Evolutionary conservation across 92 coral and sea anemone genomes (phyloP).

Genomic region (Zoanthus gigantus): DNA sequence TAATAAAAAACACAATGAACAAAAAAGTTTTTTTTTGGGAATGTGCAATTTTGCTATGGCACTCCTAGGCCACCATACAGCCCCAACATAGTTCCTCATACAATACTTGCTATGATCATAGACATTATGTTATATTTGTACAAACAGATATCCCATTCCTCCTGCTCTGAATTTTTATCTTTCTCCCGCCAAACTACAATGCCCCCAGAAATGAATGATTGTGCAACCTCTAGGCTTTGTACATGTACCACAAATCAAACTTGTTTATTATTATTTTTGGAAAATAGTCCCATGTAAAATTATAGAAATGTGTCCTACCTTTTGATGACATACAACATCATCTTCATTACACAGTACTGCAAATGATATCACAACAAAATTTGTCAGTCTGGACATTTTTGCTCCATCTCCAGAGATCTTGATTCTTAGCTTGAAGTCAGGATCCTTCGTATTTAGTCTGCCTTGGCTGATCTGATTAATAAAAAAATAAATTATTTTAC

Average conservation of each 20-base stretch:
- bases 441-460: constrained; percentile 23
- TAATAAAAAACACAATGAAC: no score
- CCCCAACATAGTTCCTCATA: constrained; percentile 8
- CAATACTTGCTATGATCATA: no score
- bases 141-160: constrained; percentile 11
- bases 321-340: constrained; percentile 54
- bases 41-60: no score
- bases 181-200: neutral
- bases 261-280: constrained; percentile 12
- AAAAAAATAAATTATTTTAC: neutral
- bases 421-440: constrained; percentile 31
- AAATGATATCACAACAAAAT: constrained; percentile 52
- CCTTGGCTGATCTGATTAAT: constrained; percentile 15
- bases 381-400: constrained; percentile 47
- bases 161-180: constrained; percentile 11
- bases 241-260: constrained; percentile 15
- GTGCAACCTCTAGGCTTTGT: constrained; percentile 18
- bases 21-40: no score
- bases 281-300: neutral
- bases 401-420: constrained; percentile 47
- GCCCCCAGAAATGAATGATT: constrained; percentile 1
- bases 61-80: no score
- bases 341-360: constrained; percentile 46
- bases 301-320: constrained; percentile 9
- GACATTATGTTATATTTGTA: neutral